Percentiles rank a stretch among this genome's conserved stretches.
Conservation (phyloP, 2,113 vertebrate species). For the Rynchops niger region DNA sequence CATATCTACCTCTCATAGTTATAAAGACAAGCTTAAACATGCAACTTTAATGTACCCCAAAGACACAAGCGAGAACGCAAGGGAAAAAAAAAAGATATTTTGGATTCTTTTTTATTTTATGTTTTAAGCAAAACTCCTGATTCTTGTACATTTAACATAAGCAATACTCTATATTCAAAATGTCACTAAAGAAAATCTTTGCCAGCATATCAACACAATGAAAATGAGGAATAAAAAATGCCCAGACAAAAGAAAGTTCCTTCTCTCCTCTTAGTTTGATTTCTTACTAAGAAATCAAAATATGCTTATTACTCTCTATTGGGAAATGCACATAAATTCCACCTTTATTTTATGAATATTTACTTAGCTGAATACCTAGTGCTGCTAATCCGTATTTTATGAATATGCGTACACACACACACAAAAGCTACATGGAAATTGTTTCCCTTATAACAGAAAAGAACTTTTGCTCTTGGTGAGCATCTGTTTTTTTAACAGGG, state of each 20-base stretch:
- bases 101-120: not conserved
- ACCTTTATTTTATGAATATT: slow-evolving; percentile 61
- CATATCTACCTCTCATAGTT: not conserved
- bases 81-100: not conserved
- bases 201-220: slow-evolving; percentile 1
- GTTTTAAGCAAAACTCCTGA: not conserved
- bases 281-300: slow-evolving; percentile 29
- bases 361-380: slow-evolving; percentile 54
- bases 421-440: slow-evolving; percentile 8
- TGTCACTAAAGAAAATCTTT: not conserved
- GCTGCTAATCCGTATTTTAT: slow-evolving; percentile 66
- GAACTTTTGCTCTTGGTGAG: not conserved
- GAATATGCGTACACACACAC: slow-evolving; percentile 27
- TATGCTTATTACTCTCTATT: slow-evolving; percentile 10
- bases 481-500: not conserved
- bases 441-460: slow-evolving; percentile 25
- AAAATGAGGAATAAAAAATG: not conserved
- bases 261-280: not conserved
- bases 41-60: not conserved
- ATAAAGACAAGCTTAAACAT: not conserved
- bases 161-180: not conserved
- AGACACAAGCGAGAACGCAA: not conserved
- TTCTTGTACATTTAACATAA: not conserved
- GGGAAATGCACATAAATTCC: slow-evolving; percentile 43
- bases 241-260: not conserved